Percentiles rank a stretch among this genome's conserved stretches.
Evolutionary conservation across 2,113 vertebrate species (phyloP).

Genomic region (Carassius auratus): DNA sequence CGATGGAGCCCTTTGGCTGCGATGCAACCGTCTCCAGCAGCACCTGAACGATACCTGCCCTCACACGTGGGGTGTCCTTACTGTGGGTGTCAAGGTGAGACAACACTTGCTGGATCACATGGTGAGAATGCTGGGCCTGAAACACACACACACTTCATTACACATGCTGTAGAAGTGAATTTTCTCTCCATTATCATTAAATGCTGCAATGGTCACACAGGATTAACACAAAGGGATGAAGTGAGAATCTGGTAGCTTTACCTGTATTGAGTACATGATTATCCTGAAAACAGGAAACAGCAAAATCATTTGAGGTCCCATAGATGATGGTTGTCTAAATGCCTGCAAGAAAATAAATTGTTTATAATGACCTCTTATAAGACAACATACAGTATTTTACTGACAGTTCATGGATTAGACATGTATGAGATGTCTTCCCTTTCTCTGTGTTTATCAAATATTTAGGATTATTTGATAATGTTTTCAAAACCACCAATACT

Average conservation of each 20-base stretch:
- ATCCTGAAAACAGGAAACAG: constrained; percentile 96
- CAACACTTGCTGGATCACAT: constrained; percentile 97
- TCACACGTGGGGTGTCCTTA: constrained; percentile 84
- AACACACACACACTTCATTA: constrained; percentile 2
- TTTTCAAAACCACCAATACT: background rate
- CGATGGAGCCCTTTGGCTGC: constrained; percentile 96
- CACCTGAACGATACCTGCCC: constrained; percentile 96
- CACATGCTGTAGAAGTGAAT: constrained; percentile 24
- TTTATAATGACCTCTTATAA: background rate
- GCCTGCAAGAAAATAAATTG: constrained; percentile 71
- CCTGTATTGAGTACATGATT: constrained; percentile 99
- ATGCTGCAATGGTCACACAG: constrained; percentile 22
- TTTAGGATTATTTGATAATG: background rate
- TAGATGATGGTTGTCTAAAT: constrained; percentile 92
- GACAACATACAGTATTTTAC: background rate
- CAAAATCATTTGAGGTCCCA: constrained; percentile 98
- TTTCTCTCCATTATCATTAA: constrained; percentile 43
- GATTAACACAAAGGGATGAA: constrained; percentile 14
- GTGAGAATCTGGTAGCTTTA: constrained; percentile 52
- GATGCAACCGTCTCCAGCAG: constrained; percentile 96
- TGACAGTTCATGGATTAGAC: background rate
- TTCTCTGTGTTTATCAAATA: background rate
- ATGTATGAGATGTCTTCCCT: background rate
- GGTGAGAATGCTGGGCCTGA: constrained; percentile 97
- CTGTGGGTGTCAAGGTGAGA: constrained; percentile 89